These are phyloP conservation scores for Microtus montanus DNA, from an alignment of 2,113 vertebrate genomes.

Conservation along the genomic window DNA sequence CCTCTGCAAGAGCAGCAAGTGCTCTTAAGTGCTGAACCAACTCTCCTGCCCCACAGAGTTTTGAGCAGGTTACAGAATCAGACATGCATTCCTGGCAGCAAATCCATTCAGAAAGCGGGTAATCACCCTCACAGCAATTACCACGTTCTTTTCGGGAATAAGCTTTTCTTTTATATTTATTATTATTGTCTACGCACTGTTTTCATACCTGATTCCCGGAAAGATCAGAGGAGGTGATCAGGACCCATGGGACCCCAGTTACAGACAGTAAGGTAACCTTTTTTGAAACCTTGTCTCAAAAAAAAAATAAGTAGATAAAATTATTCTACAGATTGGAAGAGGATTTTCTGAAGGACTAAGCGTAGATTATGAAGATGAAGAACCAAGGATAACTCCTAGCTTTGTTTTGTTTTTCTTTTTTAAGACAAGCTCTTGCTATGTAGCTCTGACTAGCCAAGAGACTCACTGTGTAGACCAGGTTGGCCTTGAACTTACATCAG, in stretches of 20 bases:
- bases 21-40: background rate
- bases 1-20: background rate
- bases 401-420: background rate
- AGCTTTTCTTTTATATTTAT: background rate
- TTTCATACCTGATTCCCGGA: background rate
- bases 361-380: background rate
- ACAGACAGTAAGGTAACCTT: background rate
- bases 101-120: background rate
- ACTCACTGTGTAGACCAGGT: no score
- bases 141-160: background rate
- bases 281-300: background rate
- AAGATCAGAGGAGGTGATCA: background rate
- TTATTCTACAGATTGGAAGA: background rate
- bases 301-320: background rate
- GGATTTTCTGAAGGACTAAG: background rate
- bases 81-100: background rate
- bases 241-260: background rate
- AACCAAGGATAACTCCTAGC: background rate
- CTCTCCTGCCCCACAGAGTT: background rate
- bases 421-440: background rate
- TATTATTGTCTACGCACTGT: background rate
- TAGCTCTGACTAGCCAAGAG: background rate
- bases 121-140: background rate
- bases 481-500: background rate
- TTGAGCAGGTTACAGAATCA: background rate